Conservation (phyloP, 2,797 vertebrate species). For the Muraenolepis orangiensis region DNA sequence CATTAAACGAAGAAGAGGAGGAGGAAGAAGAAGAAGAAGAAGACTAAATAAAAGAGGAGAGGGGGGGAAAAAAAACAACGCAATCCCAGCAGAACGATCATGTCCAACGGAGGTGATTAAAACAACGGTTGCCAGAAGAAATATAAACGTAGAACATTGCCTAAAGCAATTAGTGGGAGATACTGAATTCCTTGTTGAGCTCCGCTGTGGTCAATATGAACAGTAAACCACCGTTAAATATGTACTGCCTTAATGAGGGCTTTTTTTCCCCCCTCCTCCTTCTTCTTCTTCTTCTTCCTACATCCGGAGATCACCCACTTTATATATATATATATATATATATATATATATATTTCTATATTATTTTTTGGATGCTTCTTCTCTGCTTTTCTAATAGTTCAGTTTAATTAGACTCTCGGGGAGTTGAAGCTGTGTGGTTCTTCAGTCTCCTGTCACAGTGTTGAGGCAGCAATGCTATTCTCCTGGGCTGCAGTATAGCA, state of each 20-base stretch:
- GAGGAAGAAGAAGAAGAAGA: background rate
- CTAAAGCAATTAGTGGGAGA: background rate
- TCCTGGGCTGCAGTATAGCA: conserved; percentile 33
- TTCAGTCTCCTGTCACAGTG: conserved; percentile 32
- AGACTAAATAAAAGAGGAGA: too few relatives aligned
- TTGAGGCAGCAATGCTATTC: conserved; percentile 33
- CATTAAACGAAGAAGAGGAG: background rate
- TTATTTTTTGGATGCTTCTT: conserved; percentile 18
- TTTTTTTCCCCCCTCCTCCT: too few relatives aligned
- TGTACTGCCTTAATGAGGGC: background rate
- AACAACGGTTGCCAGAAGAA: background rate
- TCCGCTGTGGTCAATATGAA: conserved; percentile 6
- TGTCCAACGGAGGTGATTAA: background rate
- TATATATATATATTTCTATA: background rate
- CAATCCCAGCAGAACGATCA: background rate
- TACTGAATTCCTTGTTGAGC: background rate
- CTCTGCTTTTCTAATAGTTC: conserved; percentile 28
- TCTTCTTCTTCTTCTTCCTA: conserved; percentile 1
- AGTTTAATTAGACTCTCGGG: conserved; percentile 59
- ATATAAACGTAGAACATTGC: background rate
- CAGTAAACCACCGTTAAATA: background rate
- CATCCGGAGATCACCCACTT: background rate
- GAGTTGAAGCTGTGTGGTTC: conserved; percentile 38
- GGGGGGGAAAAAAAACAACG: background rate
- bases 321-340: too few relatives aligned